Percentiles rank a stretch among this genome's conserved stretches.
phyloP scores from a whole-genome alignment of 2,888 invertebrate genomes.

The Epinotia ramella region DNA sequence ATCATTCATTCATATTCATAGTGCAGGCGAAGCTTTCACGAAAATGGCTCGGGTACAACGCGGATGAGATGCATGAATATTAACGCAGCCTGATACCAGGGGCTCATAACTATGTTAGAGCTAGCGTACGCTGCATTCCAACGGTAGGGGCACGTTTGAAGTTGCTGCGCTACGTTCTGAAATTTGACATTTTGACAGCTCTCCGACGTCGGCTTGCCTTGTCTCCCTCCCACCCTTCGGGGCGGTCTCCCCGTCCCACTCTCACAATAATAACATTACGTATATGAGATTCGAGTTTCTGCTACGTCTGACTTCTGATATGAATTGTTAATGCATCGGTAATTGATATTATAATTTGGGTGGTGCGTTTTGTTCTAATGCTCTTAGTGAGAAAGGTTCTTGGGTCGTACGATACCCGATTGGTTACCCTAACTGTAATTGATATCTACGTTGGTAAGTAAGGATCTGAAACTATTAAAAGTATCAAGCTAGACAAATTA shows the following conservation, averaged over 20 bases:
- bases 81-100: constrained; percentile 77
- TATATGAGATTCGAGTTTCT: constrained; percentile 81
- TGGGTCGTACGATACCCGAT: constrained; percentile 5
- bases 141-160: constrained; percentile 83
- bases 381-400: constrained; percentile 65
- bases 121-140: constrained; percentile 74
- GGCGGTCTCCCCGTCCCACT: constrained; percentile 60
- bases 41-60: constrained; percentile 79
- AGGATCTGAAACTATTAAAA: no score
- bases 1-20: constrained; percentile 84
- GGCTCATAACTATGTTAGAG: constrained; percentile 81
- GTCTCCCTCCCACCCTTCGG: constrained; percentile 62
- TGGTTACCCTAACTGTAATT: background rate
- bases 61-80: constrained; percentile 84
- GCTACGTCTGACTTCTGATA: constrained; percentile 83
- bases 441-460: no score
- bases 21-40: constrained; percentile 79
- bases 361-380: constrained; percentile 73
- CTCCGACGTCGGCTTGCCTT: constrained; percentile 81
- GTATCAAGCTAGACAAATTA: no score
- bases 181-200: constrained; percentile 86
- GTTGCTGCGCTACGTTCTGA: constrained; percentile 82
- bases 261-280: constrained; percentile 78
- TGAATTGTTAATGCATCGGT: constrained; percentile 85
- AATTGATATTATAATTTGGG: constrained; percentile 85